Evolutionary conservation across 2,797 vertebrate genomes (phyloP).

Genomic region (Danio albolineatus): DNA sequence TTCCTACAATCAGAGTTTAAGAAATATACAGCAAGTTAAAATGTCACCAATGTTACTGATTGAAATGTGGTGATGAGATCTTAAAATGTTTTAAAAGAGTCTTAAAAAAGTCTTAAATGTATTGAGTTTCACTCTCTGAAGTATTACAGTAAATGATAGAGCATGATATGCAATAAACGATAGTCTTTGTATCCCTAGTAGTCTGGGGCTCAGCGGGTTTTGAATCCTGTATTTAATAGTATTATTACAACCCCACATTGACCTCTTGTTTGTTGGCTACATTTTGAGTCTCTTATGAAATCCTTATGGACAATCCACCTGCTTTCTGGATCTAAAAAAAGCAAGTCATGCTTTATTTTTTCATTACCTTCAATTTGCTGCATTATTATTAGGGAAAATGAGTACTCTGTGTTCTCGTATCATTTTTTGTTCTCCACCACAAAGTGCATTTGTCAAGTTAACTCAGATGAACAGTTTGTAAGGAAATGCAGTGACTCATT

Average conservation of each 20-base stretch:
- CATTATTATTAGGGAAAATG: constrained; percentile 20
- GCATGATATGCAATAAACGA: no score
- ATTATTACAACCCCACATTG: no score
- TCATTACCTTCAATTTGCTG: not conserved
- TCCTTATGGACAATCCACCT: not conserved
- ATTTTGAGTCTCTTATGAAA: constrained; percentile 6
- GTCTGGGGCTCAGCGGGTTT: not conserved
- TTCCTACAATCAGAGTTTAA: no score
- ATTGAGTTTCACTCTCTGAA: no score
- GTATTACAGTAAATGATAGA: no score
- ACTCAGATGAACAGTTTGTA: constrained; percentile 41
- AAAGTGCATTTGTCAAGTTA: constrained; percentile 47
- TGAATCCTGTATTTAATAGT: not conserved
- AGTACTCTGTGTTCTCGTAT: constrained; percentile 4
- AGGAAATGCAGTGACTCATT: constrained; percentile 46
- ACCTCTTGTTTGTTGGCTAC: not conserved
- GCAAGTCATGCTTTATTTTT: not conserved
- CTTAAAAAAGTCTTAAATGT: no score
- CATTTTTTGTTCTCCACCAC: constrained; percentile 41
- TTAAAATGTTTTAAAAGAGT: no score
- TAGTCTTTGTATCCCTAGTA: not conserved
- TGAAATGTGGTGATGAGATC: no score
- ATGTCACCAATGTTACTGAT: no score
- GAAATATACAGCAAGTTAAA: no score
- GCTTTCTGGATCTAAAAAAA: not conserved